Conservation (phyloP, 2,888 invertebrate genomes). For the Uropetala carovei region DNA sequence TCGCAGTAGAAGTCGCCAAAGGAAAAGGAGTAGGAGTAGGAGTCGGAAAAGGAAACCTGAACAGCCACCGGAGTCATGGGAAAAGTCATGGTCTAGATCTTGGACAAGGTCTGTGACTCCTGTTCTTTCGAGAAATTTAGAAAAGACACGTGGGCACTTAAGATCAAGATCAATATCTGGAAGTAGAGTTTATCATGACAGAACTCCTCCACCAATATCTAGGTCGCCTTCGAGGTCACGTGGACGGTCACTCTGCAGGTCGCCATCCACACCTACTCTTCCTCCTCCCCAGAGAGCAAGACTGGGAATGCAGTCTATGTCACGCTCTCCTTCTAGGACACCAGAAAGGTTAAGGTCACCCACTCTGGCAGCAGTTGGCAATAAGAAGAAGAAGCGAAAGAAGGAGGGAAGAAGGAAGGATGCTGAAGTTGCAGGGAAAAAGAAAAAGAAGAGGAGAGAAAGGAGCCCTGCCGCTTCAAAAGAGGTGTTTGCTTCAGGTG, state of each 20-base stretch:
- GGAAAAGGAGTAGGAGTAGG: conserved; percentile 55
- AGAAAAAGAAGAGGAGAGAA: conserved; percentile 70
- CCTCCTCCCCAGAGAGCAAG: conserved; percentile 52
- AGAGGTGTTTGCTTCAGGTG: conserved; percentile 94
- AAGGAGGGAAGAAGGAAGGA: conserved; percentile 71
- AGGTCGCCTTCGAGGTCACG: conserved; percentile 73
- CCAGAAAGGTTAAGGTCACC: conserved; percentile 68
- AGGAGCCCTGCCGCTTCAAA: conserved; percentile 84
- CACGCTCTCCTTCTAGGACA: conserved; percentile 69
- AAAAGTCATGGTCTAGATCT: conserved; percentile 34
- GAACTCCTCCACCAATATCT: conserved; percentile 65
- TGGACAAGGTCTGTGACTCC: conserved; percentile 49
- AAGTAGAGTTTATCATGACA: conserved; percentile 33
- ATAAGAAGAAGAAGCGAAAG: conserved; percentile 76
- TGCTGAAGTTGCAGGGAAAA: conserved; percentile 71
- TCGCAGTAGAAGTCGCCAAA: conserved; percentile 38
- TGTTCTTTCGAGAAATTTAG: conserved; percentile 19
- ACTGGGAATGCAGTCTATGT: conserved; percentile 65
- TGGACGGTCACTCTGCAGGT: conserved; percentile 65
- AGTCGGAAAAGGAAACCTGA: conserved; percentile 37
- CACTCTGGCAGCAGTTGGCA: conserved; percentile 71
- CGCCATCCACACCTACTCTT: conserved; percentile 64
- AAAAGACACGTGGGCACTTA: conserved; percentile 49
- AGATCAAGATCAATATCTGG: conserved; percentile 41
- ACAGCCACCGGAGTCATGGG: conserved; percentile 36